Percentiles rank a stretch among this genome's conserved stretches.
These are phyloP conservation scores for Magallana ariakensis DNA, from an alignment of 1,140 invertebrate genomes.

Conservation along the genomic window DNA sequence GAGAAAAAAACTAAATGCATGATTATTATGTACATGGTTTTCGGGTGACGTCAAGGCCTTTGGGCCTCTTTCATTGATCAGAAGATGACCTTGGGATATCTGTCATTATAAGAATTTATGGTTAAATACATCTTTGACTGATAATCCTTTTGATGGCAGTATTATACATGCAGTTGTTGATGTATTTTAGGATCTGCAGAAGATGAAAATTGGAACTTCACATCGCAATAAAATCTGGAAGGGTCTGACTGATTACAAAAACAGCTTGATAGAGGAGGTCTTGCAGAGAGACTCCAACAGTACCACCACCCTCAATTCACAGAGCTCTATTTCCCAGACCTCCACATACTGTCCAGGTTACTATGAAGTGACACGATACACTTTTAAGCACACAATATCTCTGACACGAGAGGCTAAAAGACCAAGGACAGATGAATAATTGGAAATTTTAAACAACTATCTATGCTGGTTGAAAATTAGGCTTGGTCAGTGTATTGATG, in stretches of 20 bases:
- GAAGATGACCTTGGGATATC: too few relatives aligned
- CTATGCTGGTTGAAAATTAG: neutral
- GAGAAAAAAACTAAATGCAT: too few relatives aligned
- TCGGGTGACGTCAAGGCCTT: too few relatives aligned
- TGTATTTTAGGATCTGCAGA: constrained; percentile 72
- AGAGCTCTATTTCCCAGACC: constrained; percentile 59
- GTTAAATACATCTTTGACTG: too few relatives aligned
- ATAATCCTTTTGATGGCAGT: too few relatives aligned
- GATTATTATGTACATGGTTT: too few relatives aligned
- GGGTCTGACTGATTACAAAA: constrained; percentile 70
- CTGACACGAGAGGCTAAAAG: constrained; percentile 50
- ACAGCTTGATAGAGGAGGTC: constrained; percentile 49
- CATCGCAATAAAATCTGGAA: constrained; percentile 78
- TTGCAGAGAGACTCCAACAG: constrained; percentile 59
- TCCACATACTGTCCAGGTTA: constrained; percentile 71
- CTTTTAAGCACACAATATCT: constrained; percentile 76
- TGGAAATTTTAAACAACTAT: neutral
- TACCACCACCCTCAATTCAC: constrained; percentile 64
- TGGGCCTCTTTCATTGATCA: too few relatives aligned
- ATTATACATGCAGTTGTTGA: neutral
- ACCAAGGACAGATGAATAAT: neutral
- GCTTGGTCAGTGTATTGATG: neutral
- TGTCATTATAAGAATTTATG: too few relatives aligned
- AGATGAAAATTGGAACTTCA: constrained; percentile 75
- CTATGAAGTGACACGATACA: constrained; percentile 76